These are phyloP conservation scores for Agrochola litura DNA, from an alignment of 2,888 invertebrate genomes.

Conservation along the genomic window DNA sequence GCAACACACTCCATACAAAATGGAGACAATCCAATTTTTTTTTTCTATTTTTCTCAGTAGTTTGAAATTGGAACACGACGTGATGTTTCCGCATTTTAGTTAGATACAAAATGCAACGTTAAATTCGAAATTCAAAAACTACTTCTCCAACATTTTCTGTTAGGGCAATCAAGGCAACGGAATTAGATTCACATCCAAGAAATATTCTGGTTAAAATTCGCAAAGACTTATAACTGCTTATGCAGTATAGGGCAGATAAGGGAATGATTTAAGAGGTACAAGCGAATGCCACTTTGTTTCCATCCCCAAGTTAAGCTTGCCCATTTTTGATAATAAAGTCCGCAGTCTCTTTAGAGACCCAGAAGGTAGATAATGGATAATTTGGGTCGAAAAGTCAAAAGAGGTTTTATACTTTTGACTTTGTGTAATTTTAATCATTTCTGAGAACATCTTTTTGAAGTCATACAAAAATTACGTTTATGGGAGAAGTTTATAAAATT, in stretches of 20 bases:
- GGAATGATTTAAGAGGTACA: constrained; percentile 44
- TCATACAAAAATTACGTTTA: neutral
- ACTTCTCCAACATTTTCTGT: constrained; percentile 11
- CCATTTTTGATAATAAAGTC: constrained; percentile 40
- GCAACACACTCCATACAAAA: neutral
- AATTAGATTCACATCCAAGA: constrained; percentile 19
- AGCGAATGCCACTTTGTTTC: constrained; percentile 32
- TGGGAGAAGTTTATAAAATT: neutral
- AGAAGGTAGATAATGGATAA: constrained; percentile 7
- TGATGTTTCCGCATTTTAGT: neutral
- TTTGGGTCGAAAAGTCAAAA: constrained; percentile 28
- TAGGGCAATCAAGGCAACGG: constrained; percentile 20
- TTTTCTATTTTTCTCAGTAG: neutral
- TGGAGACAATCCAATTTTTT: neutral
- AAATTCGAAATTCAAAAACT: constrained; percentile 40
- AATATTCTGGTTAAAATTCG: constrained; percentile 10
- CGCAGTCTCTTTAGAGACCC: constrained; percentile 27
- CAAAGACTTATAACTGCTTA: constrained; percentile 5
- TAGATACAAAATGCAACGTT: constrained; percentile 27
- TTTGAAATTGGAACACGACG: constrained; percentile 23
- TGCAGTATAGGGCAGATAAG: constrained; percentile 43
- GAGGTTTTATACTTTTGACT: constrained; percentile 15
- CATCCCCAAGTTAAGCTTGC: constrained; percentile 10
- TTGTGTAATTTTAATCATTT: constrained; percentile 1
- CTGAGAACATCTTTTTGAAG: no score